A percentile compares a stretch with the other conserved stretches of the same genome.
These are phyloP conservation scores for Agriopis marginaria DNA, from an alignment of 2,888 invertebrate species.

Conservation along the genomic window DNA sequence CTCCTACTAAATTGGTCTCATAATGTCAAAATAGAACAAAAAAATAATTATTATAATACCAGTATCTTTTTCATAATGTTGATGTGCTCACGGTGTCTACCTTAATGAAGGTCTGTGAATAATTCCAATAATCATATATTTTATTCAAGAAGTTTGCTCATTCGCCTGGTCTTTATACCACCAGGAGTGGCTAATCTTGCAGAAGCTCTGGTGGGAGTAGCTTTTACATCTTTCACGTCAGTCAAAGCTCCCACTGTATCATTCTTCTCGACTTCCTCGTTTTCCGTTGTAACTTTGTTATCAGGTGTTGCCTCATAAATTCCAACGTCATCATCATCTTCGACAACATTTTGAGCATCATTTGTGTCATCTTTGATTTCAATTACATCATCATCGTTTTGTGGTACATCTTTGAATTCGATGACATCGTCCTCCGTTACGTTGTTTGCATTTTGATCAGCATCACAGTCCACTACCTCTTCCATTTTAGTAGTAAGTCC, in stretches of 20 bases:
- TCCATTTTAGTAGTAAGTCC: not conserved
- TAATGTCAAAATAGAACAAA: not conserved
- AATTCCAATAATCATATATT: not conserved
- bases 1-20: too few relatives aligned
- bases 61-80: too few relatives aligned
- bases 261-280: slow-evolving; percentile 22
- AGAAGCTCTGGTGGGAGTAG: slow-evolving; percentile 62
- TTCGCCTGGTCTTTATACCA: slow-evolving; percentile 65
- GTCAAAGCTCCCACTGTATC: slow-evolving; percentile 48
- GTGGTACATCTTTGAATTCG: slow-evolving; percentile 5
- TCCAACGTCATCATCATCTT: slow-evolving; percentile 28
- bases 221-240: slow-evolving; percentile 48
- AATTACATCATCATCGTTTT: slow-evolving; percentile 7
- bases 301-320: not conserved
- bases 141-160: slow-evolving; percentile 63
- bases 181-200: slow-evolving; percentile 63
- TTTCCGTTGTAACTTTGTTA: slow-evolving; percentile 24
- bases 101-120: too few relatives aligned
- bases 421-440: slow-evolving; percentile 2
- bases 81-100: too few relatives aligned
- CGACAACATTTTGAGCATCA: slow-evolving; percentile 11
- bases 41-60: too few relatives aligned
- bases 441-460: not conserved
- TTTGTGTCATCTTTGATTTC: slow-evolving; percentile 16
- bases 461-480: not conserved